Evolutionary conservation across 1,140 invertebrate genomes (phyloP).

Genomic region (Oryctes rhinoceros): DNA sequence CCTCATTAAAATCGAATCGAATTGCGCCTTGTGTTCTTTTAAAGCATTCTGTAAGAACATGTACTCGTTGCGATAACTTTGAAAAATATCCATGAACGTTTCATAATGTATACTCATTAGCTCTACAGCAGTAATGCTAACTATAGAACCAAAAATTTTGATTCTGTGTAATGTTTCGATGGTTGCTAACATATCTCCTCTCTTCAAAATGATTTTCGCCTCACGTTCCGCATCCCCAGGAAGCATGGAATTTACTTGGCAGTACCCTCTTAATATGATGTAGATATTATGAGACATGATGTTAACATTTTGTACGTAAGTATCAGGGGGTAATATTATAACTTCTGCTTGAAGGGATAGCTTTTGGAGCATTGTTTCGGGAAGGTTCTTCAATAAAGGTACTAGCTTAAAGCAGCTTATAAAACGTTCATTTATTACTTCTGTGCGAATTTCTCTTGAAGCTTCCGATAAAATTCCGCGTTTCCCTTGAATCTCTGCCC

Average conservation of each 20-base stretch:
- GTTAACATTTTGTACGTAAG: constrained; percentile 34
- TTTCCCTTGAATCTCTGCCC: constrained; percentile 19
- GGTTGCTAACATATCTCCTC: constrained; percentile 43
- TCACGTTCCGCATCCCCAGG: constrained; percentile 44
- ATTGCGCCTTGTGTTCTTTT: constrained; percentile 9
- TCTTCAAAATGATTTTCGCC: constrained; percentile 25
- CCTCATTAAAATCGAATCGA: constrained; percentile 25
- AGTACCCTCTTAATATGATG: constrained; percentile 42
- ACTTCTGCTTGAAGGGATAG: constrained; percentile 30
- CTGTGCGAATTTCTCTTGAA: constrained; percentile 38
- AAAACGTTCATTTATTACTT: constrained; percentile 41
- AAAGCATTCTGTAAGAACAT: constrained; percentile 29
- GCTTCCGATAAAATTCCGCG: constrained; percentile 42
- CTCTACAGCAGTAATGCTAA: constrained; percentile 45
- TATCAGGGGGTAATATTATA: constrained; percentile 42
- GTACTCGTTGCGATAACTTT: constrained; percentile 33
- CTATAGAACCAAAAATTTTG: constrained; percentile 41
- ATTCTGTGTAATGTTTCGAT: constrained; percentile 46
- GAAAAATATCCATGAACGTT: constrained; percentile 39
- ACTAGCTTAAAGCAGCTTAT: constrained; percentile 38
- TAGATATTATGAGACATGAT: constrained; percentile 33
- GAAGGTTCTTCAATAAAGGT: constrained; percentile 41
- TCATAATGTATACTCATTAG: constrained; percentile 41
- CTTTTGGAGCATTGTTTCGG: not conserved
- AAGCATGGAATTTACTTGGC: constrained; percentile 38